These are phyloP conservation scores for Pelochelys cantorii DNA, from an alignment of 2,797 vertebrate species.

Conservation along the genomic window DNA sequence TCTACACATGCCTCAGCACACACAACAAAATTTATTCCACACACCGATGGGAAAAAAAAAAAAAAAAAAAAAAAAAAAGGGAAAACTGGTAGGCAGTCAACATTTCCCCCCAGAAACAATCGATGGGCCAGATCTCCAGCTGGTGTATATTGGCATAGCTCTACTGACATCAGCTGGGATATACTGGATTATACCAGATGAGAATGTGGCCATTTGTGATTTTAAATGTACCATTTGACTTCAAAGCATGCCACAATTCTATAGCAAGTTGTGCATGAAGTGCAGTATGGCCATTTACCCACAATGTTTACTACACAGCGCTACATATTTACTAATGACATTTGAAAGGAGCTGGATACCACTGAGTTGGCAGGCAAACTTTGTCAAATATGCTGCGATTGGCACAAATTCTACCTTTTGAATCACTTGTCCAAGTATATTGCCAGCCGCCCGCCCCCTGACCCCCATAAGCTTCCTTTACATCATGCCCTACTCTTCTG, in stretches of 20 bases:
- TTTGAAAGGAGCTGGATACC: not conserved
- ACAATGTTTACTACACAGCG: not conserved
- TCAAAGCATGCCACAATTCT: not conserved
- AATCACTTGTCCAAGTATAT: not conserved
- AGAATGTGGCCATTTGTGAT: not conserved
- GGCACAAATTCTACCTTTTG: not conserved
- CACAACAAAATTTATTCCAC: no score
- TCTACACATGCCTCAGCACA: no score
- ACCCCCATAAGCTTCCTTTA: not conserved
- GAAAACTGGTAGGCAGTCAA: not conserved
- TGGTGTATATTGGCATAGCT: not conserved
- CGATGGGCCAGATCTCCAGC: not conserved
- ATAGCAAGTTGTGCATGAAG: not conserved
- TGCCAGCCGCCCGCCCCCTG: not conserved
- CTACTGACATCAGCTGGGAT: not conserved
- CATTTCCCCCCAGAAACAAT: not conserved
- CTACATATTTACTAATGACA: not conserved
- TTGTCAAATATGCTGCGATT: not conserved
- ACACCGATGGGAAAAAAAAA: no score
- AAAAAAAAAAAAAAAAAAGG: no score
- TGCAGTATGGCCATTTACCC: not conserved
- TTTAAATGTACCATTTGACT: not conserved
- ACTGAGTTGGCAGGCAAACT: not conserved
- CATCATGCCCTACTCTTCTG: not conserved
- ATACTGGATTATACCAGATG: not conserved